phyloP scores from a whole-genome alignment of 2,113 vertebrate genomes.

The Vulpes vulpes region DNA sequence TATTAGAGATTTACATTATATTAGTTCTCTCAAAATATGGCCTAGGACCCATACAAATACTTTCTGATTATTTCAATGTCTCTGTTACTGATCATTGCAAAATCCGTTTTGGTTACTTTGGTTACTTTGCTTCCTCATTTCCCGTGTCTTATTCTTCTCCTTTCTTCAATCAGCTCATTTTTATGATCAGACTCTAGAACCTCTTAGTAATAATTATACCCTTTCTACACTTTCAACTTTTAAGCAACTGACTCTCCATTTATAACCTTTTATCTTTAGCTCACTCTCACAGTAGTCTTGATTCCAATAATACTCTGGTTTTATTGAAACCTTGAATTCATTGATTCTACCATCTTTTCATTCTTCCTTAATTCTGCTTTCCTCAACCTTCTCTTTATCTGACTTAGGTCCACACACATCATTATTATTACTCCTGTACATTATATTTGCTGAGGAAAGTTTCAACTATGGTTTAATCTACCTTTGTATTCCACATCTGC shows the following conservation, averaged over 20 bases:
- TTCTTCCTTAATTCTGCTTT: neutral
- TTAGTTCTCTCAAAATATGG: neutral
- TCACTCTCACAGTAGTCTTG: neutral
- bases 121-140: neutral
- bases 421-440: neutral
- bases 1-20: neutral
- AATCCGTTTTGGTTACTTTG: neutral
- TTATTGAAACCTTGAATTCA: neutral
- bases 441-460: slow-evolving; percentile 23
- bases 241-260: neutral
- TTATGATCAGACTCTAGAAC: neutral
- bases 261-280: neutral
- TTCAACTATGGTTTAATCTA: neutral
- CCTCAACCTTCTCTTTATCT: neutral
- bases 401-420: neutral
- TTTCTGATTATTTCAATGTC: neutral
- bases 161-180: neutral
- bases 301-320: neutral
- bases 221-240: neutral
- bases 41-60: neutral
- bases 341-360: neutral
- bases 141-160: neutral
- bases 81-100: neutral
- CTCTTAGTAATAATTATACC: neutral
- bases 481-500: neutral